A percentile compares a stretch with the other conserved stretches of the same genome.
Conservation (phyloP, 1,140 invertebrate genomes). For the Temnothorax longispinosus region DNA sequence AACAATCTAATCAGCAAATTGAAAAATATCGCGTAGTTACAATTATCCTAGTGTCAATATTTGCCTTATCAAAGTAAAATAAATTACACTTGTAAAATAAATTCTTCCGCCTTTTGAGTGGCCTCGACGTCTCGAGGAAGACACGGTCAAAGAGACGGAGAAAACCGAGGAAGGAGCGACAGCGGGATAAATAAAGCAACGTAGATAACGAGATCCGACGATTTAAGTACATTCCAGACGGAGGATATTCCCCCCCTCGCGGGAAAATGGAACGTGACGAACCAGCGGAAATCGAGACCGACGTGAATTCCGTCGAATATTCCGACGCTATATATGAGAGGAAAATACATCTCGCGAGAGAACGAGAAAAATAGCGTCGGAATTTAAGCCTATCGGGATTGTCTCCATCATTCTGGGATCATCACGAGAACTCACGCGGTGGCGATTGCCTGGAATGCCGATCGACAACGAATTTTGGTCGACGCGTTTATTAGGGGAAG, state of each 20-base stretch:
- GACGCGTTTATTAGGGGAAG: neutral
- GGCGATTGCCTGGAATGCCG: conserved; percentile 20
- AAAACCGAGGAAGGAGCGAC: neutral
- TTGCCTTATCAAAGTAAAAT: neutral
- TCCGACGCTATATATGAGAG: neutral
- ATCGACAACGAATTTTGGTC: conserved; percentile 7
- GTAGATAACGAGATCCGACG: conserved; percentile 40
- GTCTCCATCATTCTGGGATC: neutral
- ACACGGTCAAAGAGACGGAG: conserved; percentile 3
- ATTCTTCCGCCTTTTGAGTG: neutral
- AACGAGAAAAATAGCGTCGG: neutral
- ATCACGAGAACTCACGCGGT: conserved; percentile 2
- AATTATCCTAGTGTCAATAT: neutral
- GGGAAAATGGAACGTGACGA: conserved; percentile 14
- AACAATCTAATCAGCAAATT: neutral
- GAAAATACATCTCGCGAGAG: neutral
- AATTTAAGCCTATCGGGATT: neutral
- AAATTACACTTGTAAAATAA: conserved; percentile 4
- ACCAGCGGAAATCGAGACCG: conserved; percentile 24
- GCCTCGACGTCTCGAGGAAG: neutral
- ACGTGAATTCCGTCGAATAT: conserved; percentile 3
- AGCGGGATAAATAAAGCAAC: neutral
- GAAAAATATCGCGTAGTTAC: neutral
- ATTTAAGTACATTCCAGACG: conserved; percentile 43
- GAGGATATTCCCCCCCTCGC: neutral